Evolutionary conservation across 2,113 vertebrate genomes (phyloP), one percentile per base, ranked within the genome.

Genomic region (Pteropus alecto): DNA sequence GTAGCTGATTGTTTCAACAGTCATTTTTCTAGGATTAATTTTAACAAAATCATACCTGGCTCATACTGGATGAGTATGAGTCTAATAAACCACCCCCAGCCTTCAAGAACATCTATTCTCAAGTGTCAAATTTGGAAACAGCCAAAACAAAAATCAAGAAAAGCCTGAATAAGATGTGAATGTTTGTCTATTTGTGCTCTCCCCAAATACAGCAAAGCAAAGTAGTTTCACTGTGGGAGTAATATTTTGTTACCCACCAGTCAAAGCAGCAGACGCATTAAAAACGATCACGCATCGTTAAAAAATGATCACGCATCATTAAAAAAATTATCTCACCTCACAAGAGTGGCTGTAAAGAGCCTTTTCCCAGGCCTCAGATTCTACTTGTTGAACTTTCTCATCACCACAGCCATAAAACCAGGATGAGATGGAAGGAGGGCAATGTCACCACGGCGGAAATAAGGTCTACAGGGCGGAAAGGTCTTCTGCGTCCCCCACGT

Each of bases 81-180:
- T 33, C 43, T 81, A 84, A 63, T 11, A 85, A 85, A 68, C 38
- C 51, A 70, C 11, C n/a, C 30, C 46, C 54, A 21, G 63, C 30
- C 48, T 94, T 95, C 24, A 56, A 79, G 33, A 93, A 77, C 33
- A 74, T 63, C n/a, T 70, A 56, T 83, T 93, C 85, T 95, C 54
- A 93, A 48, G 46, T 61, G 41, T n/a, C 61, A 85, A 60, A 87
- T 35, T 78, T 51, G 82, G 48, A 86, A 78, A 93, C 2, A 51
- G 28, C 15, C 82, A 89, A 78, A 94, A 92, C 12, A 90, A 90
- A 93, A 93, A 74, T 81, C 10, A 88, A 84, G 41, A 78, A 76
- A 88, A 88, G 18, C 51, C 22, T 81, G 43, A 84, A 58, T 54
- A 67, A 78, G 24, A 78, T 28, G 35, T 30, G 24, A 81, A 81